These are phyloP conservation scores for Serilophus lunatus DNA, from an alignment of 2,113 vertebrate genomes.

Conservation along the genomic window DNA sequence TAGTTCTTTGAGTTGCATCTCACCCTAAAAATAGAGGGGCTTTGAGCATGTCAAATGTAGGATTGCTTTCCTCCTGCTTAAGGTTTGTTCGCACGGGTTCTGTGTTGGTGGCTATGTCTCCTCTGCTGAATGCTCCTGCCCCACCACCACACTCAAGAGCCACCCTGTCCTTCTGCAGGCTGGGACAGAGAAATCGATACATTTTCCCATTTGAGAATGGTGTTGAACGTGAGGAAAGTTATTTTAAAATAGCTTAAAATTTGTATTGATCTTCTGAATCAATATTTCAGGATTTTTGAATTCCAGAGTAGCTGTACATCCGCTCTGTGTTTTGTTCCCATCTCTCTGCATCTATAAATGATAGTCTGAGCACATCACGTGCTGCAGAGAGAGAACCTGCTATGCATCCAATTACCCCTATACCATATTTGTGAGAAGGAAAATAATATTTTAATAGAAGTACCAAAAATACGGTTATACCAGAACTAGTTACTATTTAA, in stretches of 20 bases:
- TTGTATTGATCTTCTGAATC: background rate
- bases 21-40: background rate
- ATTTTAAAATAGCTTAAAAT: conserved; percentile 1
- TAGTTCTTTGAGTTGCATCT: background rate
- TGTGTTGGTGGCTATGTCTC: background rate
- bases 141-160: background rate
- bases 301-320: background rate
- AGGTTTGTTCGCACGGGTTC: background rate
- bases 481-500: background rate
- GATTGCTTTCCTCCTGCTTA: background rate
- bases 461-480: background rate
- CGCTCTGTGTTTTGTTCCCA: background rate
- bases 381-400: background rate
- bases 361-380: background rate
- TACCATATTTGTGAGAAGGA: background rate
- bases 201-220: background rate
- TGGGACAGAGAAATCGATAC: background rate
- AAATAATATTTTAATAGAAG: background rate
- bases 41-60: background rate
- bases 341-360: background rate
- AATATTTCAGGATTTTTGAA: conserved; percentile 11
- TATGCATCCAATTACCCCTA: background rate
- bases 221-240: background rate
- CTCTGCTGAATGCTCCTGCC: background rate
- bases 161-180: background rate